A percentile compares a stretch with the other conserved stretches of the same genome.
phyloP scores from a whole-genome alignment of 92 coral and sea anemone species.

The Zoanthus solanderi region DNA sequence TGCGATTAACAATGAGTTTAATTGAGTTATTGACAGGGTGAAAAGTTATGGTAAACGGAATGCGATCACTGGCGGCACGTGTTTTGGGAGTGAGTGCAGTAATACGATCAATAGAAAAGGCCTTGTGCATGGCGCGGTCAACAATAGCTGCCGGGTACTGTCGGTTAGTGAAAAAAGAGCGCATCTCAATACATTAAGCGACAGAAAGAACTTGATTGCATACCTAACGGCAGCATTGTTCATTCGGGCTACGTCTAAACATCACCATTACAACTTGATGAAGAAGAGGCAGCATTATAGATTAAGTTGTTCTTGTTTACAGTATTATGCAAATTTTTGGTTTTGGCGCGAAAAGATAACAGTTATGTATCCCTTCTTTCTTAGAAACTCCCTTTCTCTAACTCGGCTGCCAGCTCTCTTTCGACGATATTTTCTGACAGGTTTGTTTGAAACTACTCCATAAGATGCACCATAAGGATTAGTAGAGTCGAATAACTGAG shows the following conservation, averaged over 20 bases:
- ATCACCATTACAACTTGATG: slow-evolving; percentile 7
- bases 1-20: too few relatives aligned
- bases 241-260: neutral
- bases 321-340: slow-evolving; percentile 29
- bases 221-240: neutral
- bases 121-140: too few relatives aligned
- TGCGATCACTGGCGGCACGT: too few relatives aligned
- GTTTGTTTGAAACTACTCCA: slow-evolving; percentile 19
- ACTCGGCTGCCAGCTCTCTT: slow-evolving; percentile 28
- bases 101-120: too few relatives aligned
- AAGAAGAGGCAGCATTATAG: neutral
- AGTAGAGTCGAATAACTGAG: slow-evolving; percentile 1
- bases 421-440: slow-evolving; percentile 18
- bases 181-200: too few relatives aligned
- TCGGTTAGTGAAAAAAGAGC: too few relatives aligned
- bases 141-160: too few relatives aligned
- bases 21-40: too few relatives aligned
- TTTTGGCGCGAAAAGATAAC: slow-evolving; percentile 20
- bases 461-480: slow-evolving; percentile 2
- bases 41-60: too few relatives aligned
- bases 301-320: slow-evolving; percentile 14
- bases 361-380: slow-evolving; percentile 14
- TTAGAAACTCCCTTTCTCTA: slow-evolving; percentile 16
- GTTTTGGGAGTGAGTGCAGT: too few relatives aligned
- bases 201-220: neutral